phyloP scores from a whole-genome alignment of 1,140 invertebrate genomes.

The Papilio aristodemus region DNA sequence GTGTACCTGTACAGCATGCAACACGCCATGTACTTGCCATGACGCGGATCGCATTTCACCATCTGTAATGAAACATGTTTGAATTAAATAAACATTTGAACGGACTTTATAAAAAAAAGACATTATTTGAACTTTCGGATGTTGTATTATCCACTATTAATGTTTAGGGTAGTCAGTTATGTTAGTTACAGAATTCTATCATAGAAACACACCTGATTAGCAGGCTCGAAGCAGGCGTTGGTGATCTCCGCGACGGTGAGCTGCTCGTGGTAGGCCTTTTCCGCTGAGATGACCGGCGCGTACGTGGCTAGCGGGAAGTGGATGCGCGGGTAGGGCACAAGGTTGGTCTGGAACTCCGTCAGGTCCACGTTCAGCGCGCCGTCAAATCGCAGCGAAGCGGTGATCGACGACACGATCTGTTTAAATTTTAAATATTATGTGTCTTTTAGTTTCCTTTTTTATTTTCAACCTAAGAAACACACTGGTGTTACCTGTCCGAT shows the following conservation, averaged over 20 bases:
- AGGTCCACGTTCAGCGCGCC: slow-evolving; percentile 94
- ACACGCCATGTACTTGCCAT: slow-evolving; percentile 93
- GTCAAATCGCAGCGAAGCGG: slow-evolving; percentile 92
- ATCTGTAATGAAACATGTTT: slow-evolving; percentile 82
- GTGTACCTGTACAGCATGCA: slow-evolving; percentile 89
- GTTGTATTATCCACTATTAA: too few species aligned
- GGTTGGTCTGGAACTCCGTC: slow-evolving; percentile 94
- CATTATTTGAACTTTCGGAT: too few species aligned
- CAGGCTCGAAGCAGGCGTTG: slow-evolving; percentile 90
- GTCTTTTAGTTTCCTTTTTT: too few species aligned
- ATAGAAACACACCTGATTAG: slow-evolving; percentile 86
- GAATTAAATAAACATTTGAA: slow-evolving; percentile 5
- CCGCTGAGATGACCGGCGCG: slow-evolving; percentile 88
- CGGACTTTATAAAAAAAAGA: too few species aligned
- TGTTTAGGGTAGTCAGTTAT: too few species aligned
- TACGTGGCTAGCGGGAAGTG: slow-evolving; percentile 90
- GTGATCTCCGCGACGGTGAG: slow-evolving; percentile 90
- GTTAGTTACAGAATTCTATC: neutral
- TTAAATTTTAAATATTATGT: too few species aligned
- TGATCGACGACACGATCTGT: slow-evolving; percentile 92
- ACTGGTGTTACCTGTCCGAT: slow-evolving; percentile 88
- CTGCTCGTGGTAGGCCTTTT: slow-evolving; percentile 91
- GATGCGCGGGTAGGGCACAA: slow-evolving; percentile 91
- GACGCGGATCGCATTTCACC: slow-evolving; percentile 91
- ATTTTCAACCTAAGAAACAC: too few species aligned